Conservation (phyloP, 2,113 vertebrate genomes). For the Mugil cephalus region DNA sequence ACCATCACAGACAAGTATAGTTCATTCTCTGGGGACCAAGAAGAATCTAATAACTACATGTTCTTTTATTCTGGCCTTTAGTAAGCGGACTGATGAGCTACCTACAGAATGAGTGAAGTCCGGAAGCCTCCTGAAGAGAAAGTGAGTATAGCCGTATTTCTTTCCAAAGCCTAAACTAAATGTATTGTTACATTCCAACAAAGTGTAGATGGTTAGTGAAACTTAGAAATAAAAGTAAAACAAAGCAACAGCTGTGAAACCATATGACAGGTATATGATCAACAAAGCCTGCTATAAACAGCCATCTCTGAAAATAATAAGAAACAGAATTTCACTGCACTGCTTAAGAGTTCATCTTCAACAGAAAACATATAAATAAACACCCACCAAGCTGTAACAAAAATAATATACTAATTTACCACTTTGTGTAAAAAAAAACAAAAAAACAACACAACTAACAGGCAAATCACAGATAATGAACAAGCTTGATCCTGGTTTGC, state of each 20-base stretch:
- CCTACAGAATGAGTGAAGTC: no score
- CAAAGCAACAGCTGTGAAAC: conserved; percentile 39
- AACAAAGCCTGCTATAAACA: conserved; percentile 4
- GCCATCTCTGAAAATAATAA: conserved; percentile 34
- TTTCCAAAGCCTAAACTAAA: background rate
- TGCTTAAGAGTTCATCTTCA: background rate
- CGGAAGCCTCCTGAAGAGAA: no score
- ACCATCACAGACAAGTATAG: no score
- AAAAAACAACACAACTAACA: background rate
- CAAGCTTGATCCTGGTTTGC: background rate
- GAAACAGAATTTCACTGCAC: background rate
- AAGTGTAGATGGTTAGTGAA: conserved; percentile 5
- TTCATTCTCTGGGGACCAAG: no score
- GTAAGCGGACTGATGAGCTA: no score
- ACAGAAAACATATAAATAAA: background rate
- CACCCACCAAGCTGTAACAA: background rate
- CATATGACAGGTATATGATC: conserved; percentile 39
- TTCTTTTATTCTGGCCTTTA: no score
- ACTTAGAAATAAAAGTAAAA: conserved; percentile 16
- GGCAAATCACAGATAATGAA: background rate
- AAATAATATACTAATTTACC: background rate
- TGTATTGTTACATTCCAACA: background rate
- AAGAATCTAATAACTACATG: no score
- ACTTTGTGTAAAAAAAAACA: no score
- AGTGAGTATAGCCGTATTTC: background rate